These are phyloP conservation scores for Melanocharis versteri DNA, from an alignment of 2,113 vertebrate species.

Conservation along the genomic window DNA sequence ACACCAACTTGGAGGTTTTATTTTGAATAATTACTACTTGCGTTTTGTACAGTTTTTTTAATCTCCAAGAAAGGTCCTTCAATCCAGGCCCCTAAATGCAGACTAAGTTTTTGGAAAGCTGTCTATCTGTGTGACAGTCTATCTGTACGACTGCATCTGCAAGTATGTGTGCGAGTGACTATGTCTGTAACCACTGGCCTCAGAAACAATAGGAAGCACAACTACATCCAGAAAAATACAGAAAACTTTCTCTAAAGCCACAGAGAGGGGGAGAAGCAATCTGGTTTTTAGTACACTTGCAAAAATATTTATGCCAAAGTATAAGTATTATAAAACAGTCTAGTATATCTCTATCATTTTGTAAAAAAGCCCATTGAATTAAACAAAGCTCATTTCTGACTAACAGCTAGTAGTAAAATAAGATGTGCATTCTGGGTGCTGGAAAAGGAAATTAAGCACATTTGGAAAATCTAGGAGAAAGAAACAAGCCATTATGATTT, in stretches of 20 bases:
- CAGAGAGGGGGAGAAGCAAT: neutral
- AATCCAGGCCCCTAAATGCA: neutral
- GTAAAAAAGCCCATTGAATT: neutral
- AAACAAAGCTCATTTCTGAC: slow-evolving; percentile 23
- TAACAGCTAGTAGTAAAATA: neutral
- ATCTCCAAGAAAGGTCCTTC: neutral
- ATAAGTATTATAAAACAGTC: slow-evolving; percentile 29
- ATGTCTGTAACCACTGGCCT: neutral
- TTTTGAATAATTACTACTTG: neutral
- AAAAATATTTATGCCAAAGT: slow-evolving; percentile 40
- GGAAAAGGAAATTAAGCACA: neutral
- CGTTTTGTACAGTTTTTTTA: neutral
- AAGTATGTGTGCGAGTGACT: neutral
- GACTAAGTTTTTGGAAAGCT: neutral
- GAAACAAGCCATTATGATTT: neutral
- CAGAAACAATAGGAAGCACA: neutral
- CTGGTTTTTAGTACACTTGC: neutral
- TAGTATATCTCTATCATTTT: slow-evolving; percentile 12
- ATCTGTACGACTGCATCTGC: neutral
- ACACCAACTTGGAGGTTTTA: neutral
- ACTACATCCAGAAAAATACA: neutral
- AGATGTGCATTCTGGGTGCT: neutral
- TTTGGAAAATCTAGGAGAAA: neutral
- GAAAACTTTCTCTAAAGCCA: slow-evolving; percentile 7
- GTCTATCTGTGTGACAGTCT: neutral